Evolutionary conservation across 2,797 vertebrate genomes (phyloP).

Genomic region (Erpetoichthys calabaricus): DNA sequence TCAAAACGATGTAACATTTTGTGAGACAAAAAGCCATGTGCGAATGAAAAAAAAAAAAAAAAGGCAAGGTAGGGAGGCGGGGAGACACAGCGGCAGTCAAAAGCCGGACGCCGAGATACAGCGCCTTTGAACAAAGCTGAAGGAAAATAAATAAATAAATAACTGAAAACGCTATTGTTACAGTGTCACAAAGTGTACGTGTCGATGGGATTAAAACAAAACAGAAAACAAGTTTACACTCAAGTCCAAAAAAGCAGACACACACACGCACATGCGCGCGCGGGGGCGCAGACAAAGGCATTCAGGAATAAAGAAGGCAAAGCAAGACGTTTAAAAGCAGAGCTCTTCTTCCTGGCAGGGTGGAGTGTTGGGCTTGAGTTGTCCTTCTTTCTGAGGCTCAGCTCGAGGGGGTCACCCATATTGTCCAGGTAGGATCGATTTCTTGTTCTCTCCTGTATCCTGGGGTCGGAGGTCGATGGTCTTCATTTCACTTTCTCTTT

Average conservation of each 20-base stretch:
- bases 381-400: no score
- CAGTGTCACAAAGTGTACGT: slow-evolving; percentile 53
- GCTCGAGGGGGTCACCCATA: no score
- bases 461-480: no score
- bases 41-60: slow-evolving; percentile 22
- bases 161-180: slow-evolving; percentile 35
- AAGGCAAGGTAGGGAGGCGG: slow-evolving; percentile 39
- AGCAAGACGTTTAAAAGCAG: no score
- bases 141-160: no score
- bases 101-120: slow-evolving; percentile 33
- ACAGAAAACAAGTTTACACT: slow-evolving; percentile 23
- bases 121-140: slow-evolving; percentile 69
- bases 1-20: slow-evolving; percentile 66
- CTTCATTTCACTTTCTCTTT: no score
- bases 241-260: slow-evolving; percentile 25
- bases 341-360: no score
- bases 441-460: no score
- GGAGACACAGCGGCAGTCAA: slow-evolving; percentile 28
- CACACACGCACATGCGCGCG: slow-evolving; percentile 1
- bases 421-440: no score
- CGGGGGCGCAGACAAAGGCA: background rate
- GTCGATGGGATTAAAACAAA: slow-evolving; percentile 47
- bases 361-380: no score
- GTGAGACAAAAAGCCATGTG: slow-evolving; percentile 58
- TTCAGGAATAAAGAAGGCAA: no score